Evolutionary conservation across 2,797 vertebrate genomes (phyloP), one percentile per base, ranked within the genome.

Genomic region (Falco cherrug): DNA sequence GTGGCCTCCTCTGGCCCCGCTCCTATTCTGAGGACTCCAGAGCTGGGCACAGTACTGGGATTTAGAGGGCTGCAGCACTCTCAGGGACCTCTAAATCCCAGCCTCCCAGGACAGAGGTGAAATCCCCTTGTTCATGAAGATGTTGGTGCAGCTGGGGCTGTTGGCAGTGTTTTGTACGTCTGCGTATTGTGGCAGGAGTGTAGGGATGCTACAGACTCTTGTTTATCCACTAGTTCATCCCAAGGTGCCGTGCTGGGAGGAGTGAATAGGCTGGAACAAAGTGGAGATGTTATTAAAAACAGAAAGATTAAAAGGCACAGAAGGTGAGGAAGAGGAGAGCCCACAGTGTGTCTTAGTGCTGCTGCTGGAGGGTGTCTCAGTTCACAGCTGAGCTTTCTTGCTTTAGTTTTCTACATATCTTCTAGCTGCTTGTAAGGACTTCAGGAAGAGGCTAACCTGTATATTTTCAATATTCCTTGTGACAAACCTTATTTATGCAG

Each of bases 141-240:
- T 2, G 43, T 13, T 5, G 81, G 60, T 56, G 50, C 11, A 2
- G 22, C 35, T 28, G 43, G 43, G 82, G 41, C 51, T 65, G 24
- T 28, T 13, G 29, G 7, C 50, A 8, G n/a, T 3, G 50, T 28
- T 60, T 22, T 25, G 0, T 39, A 21, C 1, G 1, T 11, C 65
- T 19, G 13, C 2, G 4, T 14, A 2, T 14, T 5, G 6, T 33
- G 64, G 29, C 2, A 1, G 13, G 59, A 26, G 12, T 25, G 71
- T 20, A 11, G 57, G 25, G n/a, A 3, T 31, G 57, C 70, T 57
- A 1, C 51, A 6, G 12, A 37, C 39, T 68, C 19, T 29, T 19
- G 35, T 45, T 35, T 37, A 6, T 5, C 16, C 17, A 3, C 37
- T 14, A 6, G 4, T 39, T 28, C 39, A 10, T 61, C n/a, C n/a